Base-by-base conservation (phyloP, 2,113 vertebrate species). In the Oncorhynchus masou region DNA sequence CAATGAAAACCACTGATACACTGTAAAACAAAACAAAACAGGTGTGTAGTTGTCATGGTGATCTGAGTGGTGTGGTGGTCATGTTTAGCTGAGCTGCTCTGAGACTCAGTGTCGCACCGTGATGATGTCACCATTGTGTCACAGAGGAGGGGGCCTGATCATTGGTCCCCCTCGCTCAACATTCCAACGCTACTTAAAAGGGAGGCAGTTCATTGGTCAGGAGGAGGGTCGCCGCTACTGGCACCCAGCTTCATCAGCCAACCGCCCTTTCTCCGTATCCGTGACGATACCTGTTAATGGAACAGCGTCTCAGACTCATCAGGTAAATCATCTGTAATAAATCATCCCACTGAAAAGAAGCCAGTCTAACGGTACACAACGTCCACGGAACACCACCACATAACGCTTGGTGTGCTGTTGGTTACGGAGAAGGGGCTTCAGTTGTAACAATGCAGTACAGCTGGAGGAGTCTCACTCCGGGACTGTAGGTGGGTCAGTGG, bases 161-260 rank as follows among this genome's bases (percentile, higher is more conserved):
- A 20, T 60, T 22, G 59, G 59, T n/a, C 62, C 68, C 29, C 48
- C 49, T 34, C 73, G 74, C 68, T 27, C 70, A 69, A 49, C 12
- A 25, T 9, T 79, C 75, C 75, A 76, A 80, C 81, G 83, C 83
- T 84, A 82, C 79, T 73, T 70, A 39, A 49, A 60, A 60, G 22
- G 59, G 59, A 60, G 59, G 59, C 19, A 60, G 59, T 4, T 15
- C 59, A 60, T 60, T 60, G n/a, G 59, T n/a, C 59, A 22, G 59
- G 59, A 60, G 59, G 59, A 68, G 29, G 13, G 66, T 68, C 6
- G 66, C 29, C 5, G 66, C 29, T 20, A 31, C 29, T 5, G 15
- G 22, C 62, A 24, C 8, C 22, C 62, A 64, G 15, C 31, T 34
- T 34, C 66, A 68, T 34, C 15, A 15, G 49, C 49, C 49, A 51